phyloP scores from a whole-genome alignment of 2,113 vertebrate genomes.

The Phodopus roborovskii region DNA sequence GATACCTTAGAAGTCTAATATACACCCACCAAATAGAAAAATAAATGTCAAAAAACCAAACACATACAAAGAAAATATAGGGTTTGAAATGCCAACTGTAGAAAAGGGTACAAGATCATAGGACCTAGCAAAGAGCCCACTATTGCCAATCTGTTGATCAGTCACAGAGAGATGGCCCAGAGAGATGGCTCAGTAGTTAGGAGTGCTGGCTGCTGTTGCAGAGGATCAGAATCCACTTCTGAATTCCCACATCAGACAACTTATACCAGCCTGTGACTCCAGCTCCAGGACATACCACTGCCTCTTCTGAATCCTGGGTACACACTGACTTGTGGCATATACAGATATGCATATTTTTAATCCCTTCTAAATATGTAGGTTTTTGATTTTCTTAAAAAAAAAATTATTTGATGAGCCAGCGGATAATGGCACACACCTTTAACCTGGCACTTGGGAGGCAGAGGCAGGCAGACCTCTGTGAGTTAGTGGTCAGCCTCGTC shows the following conservation, averaged over 20 bases:
- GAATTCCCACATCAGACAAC: background rate
- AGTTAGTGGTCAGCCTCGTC: background rate
- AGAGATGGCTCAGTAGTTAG: background rate
- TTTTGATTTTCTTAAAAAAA: background rate
- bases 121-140: background rate
- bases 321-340: background rate
- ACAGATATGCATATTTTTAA: background rate
- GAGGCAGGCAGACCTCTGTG: background rate
- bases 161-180: background rate
- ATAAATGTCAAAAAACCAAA: background rate
- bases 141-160: background rate
- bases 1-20: background rate
- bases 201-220: background rate
- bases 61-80: background rate
- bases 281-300: no score
- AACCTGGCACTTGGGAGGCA: background rate
- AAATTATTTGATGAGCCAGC: background rate
- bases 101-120: background rate
- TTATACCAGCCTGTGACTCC: no score
- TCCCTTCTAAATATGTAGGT: background rate
- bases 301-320: background rate
- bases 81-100: background rate
- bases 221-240: background rate
- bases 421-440: background rate
- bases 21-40: background rate